These are phyloP conservation scores for Gyps fulvus DNA, from an alignment of 2,113 vertebrate genomes.

Conservation along the genomic window DNA sequence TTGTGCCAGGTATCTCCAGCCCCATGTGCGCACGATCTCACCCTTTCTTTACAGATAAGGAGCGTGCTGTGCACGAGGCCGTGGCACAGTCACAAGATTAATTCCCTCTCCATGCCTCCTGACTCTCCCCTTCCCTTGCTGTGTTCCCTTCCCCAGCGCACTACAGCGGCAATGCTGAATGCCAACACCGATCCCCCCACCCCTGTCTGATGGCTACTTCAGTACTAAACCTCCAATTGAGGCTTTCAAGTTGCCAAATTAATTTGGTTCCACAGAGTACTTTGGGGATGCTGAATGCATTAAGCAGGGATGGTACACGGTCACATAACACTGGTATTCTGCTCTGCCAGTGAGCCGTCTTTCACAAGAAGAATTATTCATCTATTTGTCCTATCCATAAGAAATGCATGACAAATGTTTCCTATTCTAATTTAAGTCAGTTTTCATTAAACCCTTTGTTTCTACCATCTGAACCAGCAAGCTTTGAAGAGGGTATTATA, in stretches of 20 bases:
- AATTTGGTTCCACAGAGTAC: background rate
- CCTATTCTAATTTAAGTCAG: background rate
- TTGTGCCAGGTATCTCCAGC: background rate
- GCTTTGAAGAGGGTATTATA: background rate
- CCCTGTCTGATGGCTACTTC: background rate
- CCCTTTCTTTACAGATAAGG: background rate
- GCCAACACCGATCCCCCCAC: background rate
- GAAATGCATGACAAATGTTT: background rate
- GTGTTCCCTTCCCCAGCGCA: background rate
- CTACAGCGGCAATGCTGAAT: background rate
- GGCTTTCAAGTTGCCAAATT: background rate
- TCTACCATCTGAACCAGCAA: background rate
- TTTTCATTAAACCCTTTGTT: constrained; percentile 21
- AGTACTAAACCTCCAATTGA: background rate
- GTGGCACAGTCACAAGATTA: background rate
- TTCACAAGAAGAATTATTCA: background rate
- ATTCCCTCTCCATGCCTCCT: background rate
- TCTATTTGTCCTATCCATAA: background rate
- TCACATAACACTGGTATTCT: background rate
- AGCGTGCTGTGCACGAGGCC: rapidly evolving
- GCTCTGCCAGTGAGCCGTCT: background rate
- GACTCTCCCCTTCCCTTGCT: background rate
- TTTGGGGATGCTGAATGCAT: background rate
- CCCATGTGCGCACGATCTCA: rapidly evolving
- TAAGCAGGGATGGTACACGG: rapidly evolving